A percentile compares a stretch with the other conserved stretches of the same genome.
phyloP scores from a whole-genome alignment of 1,140 invertebrate genomes.

The Drosophila guanche region DNA sequence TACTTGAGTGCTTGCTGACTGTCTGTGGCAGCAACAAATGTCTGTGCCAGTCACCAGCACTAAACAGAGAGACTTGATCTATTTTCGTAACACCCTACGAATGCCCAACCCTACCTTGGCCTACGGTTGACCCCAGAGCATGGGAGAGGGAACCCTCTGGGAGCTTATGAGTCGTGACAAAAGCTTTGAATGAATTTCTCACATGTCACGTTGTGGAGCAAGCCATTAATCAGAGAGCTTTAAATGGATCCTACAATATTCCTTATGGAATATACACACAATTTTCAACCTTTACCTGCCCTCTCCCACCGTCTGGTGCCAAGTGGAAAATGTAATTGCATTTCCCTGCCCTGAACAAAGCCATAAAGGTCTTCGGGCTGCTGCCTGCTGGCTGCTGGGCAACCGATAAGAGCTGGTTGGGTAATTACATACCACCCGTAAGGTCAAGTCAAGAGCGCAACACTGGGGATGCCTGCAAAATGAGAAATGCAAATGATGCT shows the following conservation, averaged over 20 bases:
- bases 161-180: constrained; percentile 3
- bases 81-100: constrained; percentile 1
- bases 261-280: constrained; percentile 6
- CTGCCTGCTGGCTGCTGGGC: constrained; percentile 10
- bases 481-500: constrained; percentile 45
- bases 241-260: constrained; percentile 32
- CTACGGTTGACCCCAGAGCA: background rate
- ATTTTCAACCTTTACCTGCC: constrained; percentile 3
- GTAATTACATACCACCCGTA: constrained; percentile 19
- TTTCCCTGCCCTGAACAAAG: constrained; percentile 23
- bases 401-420: constrained; percentile 23
- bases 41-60: constrained; percentile 18
- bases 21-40: constrained; percentile 42
- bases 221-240: constrained; percentile 44
- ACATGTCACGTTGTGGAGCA: constrained; percentile 24
- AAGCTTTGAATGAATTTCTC: constrained; percentile 23
- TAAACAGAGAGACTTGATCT: constrained; percentile 23
- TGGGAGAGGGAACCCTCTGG: background rate
- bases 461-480: constrained; percentile 10
- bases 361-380: constrained; percentile 19
- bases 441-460: constrained; percentile 8
- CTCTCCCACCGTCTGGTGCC: background rate
- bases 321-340: constrained; percentile 36
- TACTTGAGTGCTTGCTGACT: constrained; percentile 21
- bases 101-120: background rate